phyloP scores from a whole-genome alignment of 64 coral and sea anemone genomes.

The Montipora efflorescens region DNA sequence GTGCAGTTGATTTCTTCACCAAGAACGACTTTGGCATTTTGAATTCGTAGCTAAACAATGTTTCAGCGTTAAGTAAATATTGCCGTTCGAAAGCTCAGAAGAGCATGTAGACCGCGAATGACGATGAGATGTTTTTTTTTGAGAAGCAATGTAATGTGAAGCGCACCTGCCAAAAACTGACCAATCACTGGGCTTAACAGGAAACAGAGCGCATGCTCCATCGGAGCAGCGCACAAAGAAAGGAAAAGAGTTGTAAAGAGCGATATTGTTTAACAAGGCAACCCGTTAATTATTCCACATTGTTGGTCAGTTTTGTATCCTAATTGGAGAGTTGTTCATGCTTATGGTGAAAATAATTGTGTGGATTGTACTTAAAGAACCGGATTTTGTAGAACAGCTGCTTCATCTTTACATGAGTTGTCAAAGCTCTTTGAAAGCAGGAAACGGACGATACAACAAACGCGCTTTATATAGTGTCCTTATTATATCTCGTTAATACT shows the following conservation, averaged over 20 bases:
- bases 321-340: conserved; percentile 95
- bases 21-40: conserved; percentile 92
- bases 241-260: conserved; percentile 86
- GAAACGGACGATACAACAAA: conserved; percentile 12
- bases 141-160: conserved; percentile 82
- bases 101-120: conserved; percentile 84
- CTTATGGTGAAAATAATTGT: conserved; percentile 52
- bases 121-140: conserved; percentile 70
- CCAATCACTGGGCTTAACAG: conserved; percentile 84
- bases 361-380: conserved; percentile 29
- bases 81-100: conserved; percentile 57
- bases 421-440: conserved; percentile 34
- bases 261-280: conserved; percentile 97
- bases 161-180: conserved; percentile 88
- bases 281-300: conserved; percentile 90
- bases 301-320: conserved; percentile 88
- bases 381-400: conserved; percentile 11
- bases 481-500: conserved; percentile 13
- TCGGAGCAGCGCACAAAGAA: conserved; percentile 23
- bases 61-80: conserved; percentile 84
- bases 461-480: conserved; percentile 3
- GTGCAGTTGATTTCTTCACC: conserved; percentile 80
- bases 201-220: conserved; percentile 72
- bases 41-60: conserved; percentile 23
- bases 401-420: conserved; percentile 14